These are phyloP conservation scores for Podocnemis expansa DNA, from an alignment of 2,113 vertebrate species.

Conservation along the genomic window DNA sequence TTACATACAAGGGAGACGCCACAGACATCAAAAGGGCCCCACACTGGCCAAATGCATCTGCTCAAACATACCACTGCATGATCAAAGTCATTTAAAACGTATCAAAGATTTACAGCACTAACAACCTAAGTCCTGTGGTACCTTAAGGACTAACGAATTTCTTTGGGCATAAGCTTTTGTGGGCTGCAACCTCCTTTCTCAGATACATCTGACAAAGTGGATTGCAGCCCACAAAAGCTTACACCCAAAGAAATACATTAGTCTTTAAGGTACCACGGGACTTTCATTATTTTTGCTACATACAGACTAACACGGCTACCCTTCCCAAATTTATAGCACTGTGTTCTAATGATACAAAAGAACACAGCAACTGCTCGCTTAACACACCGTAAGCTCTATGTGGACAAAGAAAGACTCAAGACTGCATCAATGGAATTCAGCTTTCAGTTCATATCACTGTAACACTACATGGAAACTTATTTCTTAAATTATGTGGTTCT, in stretches of 20 bases:
- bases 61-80: neutral
- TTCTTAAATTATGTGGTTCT: neutral
- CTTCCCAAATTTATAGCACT: neutral
- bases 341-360: neutral
- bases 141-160: too few species aligned
- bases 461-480: neutral
- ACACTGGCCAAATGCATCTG: neutral
- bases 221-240: too few species aligned
- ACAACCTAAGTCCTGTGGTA: too few species aligned
- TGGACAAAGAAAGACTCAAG: neutral
- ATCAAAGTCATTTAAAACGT: accelerated
- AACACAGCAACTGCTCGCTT: accelerated
- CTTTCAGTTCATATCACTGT: neutral
- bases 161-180: too few species aligned
- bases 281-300: too few species aligned
- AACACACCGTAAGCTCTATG: neutral
- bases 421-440: neutral
- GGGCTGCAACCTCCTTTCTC: too few species aligned
- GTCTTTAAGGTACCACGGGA: too few species aligned
- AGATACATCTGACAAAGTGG: too few species aligned
- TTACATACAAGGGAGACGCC: neutral
- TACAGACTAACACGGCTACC: too few species aligned
- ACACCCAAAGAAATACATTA: too few species aligned
- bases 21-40: neutral
- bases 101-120: neutral